Percentiles rank a stretch among this genome's conserved stretches.
Evolutionary conservation across 2,113 vertebrate species (phyloP).

Genomic region (Mugil cephalus): DNA sequence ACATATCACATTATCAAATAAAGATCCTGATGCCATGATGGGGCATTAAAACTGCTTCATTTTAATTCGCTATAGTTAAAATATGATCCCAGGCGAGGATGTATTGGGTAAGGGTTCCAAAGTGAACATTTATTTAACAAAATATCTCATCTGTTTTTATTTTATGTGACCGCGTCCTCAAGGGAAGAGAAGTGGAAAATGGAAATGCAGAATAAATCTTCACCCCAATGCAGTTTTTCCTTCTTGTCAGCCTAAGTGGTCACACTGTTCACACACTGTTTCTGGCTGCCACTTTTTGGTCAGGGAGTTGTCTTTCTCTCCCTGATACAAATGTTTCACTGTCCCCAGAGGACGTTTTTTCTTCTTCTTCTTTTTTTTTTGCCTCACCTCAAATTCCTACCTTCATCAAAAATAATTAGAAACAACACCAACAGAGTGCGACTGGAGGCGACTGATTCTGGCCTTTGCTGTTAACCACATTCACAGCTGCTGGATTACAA

Average conservation of each 20-base stretch:
- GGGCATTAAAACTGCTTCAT: too few species aligned
- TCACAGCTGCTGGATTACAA: neutral
- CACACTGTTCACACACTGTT: slow-evolving; percentile 20
- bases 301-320: slow-evolving; percentile 16
- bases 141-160: neutral
- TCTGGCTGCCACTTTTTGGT: slow-evolving; percentile 28
- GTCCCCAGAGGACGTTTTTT: slow-evolving; percentile 35
- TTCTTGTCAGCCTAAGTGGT: neutral
- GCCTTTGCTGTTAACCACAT: neutral
- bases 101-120: too few species aligned
- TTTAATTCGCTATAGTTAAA: too few species aligned
- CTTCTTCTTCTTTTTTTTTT: too few species aligned
- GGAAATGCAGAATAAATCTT: slow-evolving; percentile 43
- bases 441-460: neutral
- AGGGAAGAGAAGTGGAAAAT: neutral
- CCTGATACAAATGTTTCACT: slow-evolving; percentile 16
- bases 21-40: too few species aligned
- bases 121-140: neutral
- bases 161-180: neutral
- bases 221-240: slow-evolving; percentile 1
- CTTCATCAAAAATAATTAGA: slow-evolving; percentile 14
- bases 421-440: neutral
- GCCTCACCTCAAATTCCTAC: slow-evolving; percentile 34
- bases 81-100: too few species aligned
- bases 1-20: too few species aligned